Evolutionary conservation across 2,888 invertebrate species (phyloP), one percentile per base, ranked within the genome.

Genomic region (Calameuta filiformis): DNA sequence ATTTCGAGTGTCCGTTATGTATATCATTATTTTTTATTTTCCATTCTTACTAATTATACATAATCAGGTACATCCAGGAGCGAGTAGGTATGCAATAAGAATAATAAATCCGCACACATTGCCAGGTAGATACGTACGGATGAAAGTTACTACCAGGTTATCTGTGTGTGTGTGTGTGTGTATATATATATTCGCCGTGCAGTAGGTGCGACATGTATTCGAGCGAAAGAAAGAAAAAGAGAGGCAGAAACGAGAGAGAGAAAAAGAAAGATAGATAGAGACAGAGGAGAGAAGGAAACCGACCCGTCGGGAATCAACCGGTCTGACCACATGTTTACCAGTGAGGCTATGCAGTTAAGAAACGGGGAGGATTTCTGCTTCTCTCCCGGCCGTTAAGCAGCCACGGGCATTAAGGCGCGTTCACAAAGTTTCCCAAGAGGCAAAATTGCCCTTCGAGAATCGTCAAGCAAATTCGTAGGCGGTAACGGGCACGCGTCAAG

Each of bases 311-410:
- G 83, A 85, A 84, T 84, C 85, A 87, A 89, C 89, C 89, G 89
- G 89, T 89, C 84, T 87, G 84, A 89, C 89, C 89, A 84, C 89
- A 89, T 89, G 88, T 85, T 89, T 89, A 86, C 84, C 85, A 78
- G 82, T 80, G 82, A 86, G 87, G 86, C 85, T 56, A 56, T 56
- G 23, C 56, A 56, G 56, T 56, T 23, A 6, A 56, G 56, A 15
- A 56, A 9, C 23, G 23, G 56, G 56, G 56, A 56, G 56, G 37
- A 37, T 37, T 56, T 23, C 56, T 56, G 56, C 56, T 56, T 56
- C 56, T 56, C 56, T 56, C 23, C 56, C 23, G 56, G 56, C 23
- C 56, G 56, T 56, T 56, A 56, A 56, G 56, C 56, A 56, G 56
- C 23, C 23, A 23, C 56, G 56, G 56, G 56, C 56, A 56, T 56